phyloP scores from a whole-genome alignment of 2,113 vertebrate species.

The Aix galericulata region DNA sequence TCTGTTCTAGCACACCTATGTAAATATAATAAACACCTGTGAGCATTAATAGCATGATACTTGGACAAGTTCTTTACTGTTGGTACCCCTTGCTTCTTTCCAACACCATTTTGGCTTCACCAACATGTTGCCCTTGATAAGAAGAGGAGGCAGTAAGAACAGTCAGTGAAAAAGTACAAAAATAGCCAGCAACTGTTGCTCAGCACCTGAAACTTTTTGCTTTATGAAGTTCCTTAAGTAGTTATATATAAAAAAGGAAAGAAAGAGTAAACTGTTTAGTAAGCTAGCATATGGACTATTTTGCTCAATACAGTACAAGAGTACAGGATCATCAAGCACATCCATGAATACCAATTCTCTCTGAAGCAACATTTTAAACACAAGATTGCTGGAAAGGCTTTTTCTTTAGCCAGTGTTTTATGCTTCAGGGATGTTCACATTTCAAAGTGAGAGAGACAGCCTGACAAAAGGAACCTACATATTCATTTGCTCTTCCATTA shows the following conservation, averaged over 20 bases:
- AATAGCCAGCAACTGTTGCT: neutral
- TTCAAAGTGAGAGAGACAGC: neutral
- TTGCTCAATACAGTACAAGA: neutral
- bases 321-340: neutral
- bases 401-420: neutral
- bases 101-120: neutral
- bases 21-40: neutral
- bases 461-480: neutral
- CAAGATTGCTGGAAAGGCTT: neutral
- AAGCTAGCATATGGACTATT: neutral
- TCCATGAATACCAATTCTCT: neutral
- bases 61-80: neutral
- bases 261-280: neutral
- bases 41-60: neutral
- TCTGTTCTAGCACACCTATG: neutral
- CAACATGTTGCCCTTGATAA: neutral
- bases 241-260: neutral
- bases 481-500: neutral
- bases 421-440: neutral
- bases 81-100: neutral
- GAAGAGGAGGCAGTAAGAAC: neutral
- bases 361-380: neutral
- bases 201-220: neutral
- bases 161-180: neutral
- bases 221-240: neutral